Conservation (phyloP, 2,888 invertebrate species). For the Latrodectus elegans region DNA sequence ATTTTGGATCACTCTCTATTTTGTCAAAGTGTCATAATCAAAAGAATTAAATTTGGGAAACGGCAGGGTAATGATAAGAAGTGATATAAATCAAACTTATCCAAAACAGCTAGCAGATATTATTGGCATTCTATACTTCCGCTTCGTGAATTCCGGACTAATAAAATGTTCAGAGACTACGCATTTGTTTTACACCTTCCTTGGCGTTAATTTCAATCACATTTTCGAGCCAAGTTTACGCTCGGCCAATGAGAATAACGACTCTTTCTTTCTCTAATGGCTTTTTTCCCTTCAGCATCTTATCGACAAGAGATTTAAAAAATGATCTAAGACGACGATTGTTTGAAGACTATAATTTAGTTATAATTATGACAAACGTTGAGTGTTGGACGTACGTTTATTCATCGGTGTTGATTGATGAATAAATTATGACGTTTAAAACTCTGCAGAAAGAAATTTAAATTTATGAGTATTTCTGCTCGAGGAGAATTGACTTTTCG, state of each 20-base stretch:
- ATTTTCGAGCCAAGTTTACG: constrained; percentile 10
- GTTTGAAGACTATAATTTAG: constrained; percentile 50
- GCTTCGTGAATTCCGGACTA: too few species aligned
- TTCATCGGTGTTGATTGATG: constrained; percentile 38
- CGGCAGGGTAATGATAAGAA: too few species aligned
- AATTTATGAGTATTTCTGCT: constrained; percentile 24
- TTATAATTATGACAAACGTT: constrained; percentile 55
- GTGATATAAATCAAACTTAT: too few species aligned
- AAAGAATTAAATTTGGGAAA: too few species aligned
- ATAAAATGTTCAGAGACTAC: constrained; percentile 9
- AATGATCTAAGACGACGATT: constrained; percentile 31
- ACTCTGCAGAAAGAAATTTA: constrained; percentile 8
- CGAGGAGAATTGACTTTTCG: background rate
- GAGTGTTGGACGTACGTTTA: background rate
- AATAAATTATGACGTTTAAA: constrained; percentile 42
- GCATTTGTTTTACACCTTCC: constrained; percentile 54
- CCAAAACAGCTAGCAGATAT: too few species aligned
- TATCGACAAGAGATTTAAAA: constrained; percentile 48
- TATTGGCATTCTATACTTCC: too few species aligned
- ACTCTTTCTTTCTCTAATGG: constrained; percentile 24
- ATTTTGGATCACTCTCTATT: too few species aligned
- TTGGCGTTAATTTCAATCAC: constrained; percentile 47
- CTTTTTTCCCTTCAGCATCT: constrained; percentile 25
- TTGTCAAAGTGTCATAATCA: too few species aligned
- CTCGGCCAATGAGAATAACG: constrained; percentile 21